Conservation (phyloP, 1,140 invertebrate species). For the Brachionus manjavacas region DNA sequence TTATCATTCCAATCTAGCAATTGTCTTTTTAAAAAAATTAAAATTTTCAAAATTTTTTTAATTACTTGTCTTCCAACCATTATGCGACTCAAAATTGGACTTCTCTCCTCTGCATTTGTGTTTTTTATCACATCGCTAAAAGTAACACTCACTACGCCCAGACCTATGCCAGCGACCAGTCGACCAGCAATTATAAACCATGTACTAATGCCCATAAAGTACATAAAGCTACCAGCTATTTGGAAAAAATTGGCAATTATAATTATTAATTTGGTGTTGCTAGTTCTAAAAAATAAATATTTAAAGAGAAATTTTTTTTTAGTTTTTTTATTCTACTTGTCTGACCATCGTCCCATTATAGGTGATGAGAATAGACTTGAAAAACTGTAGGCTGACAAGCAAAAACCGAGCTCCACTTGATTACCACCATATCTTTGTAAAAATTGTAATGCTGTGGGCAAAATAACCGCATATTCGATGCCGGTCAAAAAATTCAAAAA, state of each 20-base stretch:
- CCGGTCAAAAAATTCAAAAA: constrained; percentile 40
- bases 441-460: constrained; percentile 38
- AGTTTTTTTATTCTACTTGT: constrained; percentile 41
- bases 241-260: constrained; percentile 47
- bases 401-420: constrained; percentile 44
- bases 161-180: constrained; percentile 44
- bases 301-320: background rate
- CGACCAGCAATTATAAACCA: constrained; percentile 45
- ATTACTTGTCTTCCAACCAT: constrained; percentile 46
- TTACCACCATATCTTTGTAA: background rate
- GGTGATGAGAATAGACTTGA: constrained; percentile 46
- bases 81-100: constrained; percentile 44
- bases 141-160: background rate
- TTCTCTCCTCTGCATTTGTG: constrained; percentile 46
- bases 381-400: constrained; percentile 46
- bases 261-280: constrained; percentile 44
- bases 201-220: constrained; percentile 45
- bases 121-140: constrained; percentile 46
- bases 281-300: constrained; percentile 22
- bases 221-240: constrained; percentile 46
- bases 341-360: constrained; percentile 45
- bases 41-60: constrained; percentile 50
- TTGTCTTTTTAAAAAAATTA: background rate
- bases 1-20: constrained; percentile 44
- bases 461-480: constrained; percentile 40